Evolutionary conservation across 2,797 vertebrate species (phyloP), one percentile per base, ranked within the genome.

Genomic region (Propithecus perrieri): DNA sequence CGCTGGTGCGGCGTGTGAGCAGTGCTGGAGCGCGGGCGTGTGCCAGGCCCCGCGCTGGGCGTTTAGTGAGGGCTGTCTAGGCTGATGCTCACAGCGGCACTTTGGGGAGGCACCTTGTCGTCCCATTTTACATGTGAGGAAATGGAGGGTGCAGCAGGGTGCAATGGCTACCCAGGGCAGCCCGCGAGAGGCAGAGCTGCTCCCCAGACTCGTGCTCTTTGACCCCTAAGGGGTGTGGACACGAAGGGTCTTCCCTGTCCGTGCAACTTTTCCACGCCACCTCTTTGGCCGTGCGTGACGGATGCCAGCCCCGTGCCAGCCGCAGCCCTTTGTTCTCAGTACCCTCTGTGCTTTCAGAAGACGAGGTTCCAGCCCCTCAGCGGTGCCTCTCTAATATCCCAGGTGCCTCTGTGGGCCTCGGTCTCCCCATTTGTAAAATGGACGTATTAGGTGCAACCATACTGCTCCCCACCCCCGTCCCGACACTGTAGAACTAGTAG

Each of bases 221-320:
- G 4, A 30, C 35, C 71, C 28, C 48, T 7, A 4, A 30, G 24
- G 38, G 3, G 0, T 33, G 1, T 7, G n/a, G 14, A 2, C n/a
- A 5, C 33, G 12, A 15, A 17, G 38, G 53, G 1, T 3, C 80
- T 59, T 63, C 57, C 4, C 0, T 0, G 59, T 81, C 3, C n/a
- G 38, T n/a, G 10, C 30, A 5, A 3, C 65, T 35, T 43, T 43
- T 61, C 53, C 14, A 5, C 17, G 15, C 43, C 2, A 2, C 22
- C 4, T 24, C 63, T 93, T 8, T 33, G 35, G 26, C 35, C 26
- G 5, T 4, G 20, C 0, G 4, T 38, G n/a, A 35, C 0, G 2
- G 17, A 20, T 3, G 24, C 6, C 26, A 8, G 20, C 8, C 50
- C 28, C 30, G 41, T 17, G 10, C 9, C 4, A 67, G 85, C 65